These are phyloP conservation scores for Agelas oroides DNA, from an alignment of 37 sponge, comb jelly and placozoan genomes.

Conservation along the genomic window DNA sequence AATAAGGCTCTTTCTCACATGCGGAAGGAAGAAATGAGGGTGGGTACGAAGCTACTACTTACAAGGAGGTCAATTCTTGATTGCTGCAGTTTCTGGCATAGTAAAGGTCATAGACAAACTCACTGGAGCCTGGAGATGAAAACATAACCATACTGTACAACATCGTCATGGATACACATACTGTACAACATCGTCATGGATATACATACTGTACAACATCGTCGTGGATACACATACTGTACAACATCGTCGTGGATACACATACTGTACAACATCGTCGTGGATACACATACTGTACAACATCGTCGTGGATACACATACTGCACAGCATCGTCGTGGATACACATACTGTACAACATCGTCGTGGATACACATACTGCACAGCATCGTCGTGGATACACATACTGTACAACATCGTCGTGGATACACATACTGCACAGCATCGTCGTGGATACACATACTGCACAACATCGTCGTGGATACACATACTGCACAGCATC, in stretches of 20 bases:
- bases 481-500: not conserved
- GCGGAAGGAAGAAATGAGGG: too few species aligned
- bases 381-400: not conserved
- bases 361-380: not conserved
- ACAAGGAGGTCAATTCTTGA: not conserved
- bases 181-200: not conserved
- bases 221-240: not conserved
- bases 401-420: not conserved
- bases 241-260: not conserved
- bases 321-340: not conserved
- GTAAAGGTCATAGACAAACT: conserved; percentile 68
- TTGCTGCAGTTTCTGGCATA: conserved; percentile 1
- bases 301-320: not conserved
- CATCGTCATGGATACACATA: not conserved
- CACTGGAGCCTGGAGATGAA: conserved; percentile 4
- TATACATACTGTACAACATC: not conserved
- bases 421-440: not conserved
- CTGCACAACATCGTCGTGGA: not conserved
- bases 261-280: not conserved
- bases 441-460: not conserved
- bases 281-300: not conserved
- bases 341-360: not conserved
- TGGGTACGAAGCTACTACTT: not conserved
- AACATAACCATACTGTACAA: not conserved
- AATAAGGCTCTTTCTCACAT: too few species aligned